Base-by-base conservation (phyloP, 1,140 invertebrate species). In the Lineus longissimus region DNA sequence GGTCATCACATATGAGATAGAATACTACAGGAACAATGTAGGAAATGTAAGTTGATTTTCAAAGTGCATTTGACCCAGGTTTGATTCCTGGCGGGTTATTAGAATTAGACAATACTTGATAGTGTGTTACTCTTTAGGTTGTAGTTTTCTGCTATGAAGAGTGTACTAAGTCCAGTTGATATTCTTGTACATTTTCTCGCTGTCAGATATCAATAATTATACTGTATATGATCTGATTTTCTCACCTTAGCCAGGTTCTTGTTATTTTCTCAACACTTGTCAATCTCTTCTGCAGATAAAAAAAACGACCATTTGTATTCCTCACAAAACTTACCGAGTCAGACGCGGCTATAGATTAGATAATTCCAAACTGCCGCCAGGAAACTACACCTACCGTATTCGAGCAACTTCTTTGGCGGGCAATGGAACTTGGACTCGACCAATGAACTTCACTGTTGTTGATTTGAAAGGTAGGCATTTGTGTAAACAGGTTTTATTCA, bases 371-470 rank as follows among this genome's bases (percentile, higher is more conserved):
- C 19, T 43, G 40, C 40, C 40, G n/a, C 83, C 92, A 59, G 95
- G 94, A 2, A 93, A 92, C 79, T 97, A 97, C 78, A 90, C 88
- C 25, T 71, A 94, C 15, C 83, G 85, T 59, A 84, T 97, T 0
- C 85, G 86, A 36, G 91, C 93, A 17, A 88, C 87, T 27, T 92
- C 93, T 2, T 81, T 95, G 47, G 89, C 89, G 23, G 90, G 89
- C 6, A 83, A 86, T 56, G 91, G 92, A 11, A 86, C 87, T 54
- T 88, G 86, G 65, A 90, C 92, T 0, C 69, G 83, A 4, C 65
- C 81, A 0, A 76, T 85, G 27, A 88, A 87, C 75, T 87, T 93
- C 67, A 77, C 84, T 54, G 89, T 93, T 73, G 83, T 86, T 62
- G 86, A 71, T 51, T n/a, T n/a, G 4, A 19, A 4, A 27, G 25